Conservation (phyloP, 2,113 vertebrate genomes). For the Manacus vitellinus region DNA sequence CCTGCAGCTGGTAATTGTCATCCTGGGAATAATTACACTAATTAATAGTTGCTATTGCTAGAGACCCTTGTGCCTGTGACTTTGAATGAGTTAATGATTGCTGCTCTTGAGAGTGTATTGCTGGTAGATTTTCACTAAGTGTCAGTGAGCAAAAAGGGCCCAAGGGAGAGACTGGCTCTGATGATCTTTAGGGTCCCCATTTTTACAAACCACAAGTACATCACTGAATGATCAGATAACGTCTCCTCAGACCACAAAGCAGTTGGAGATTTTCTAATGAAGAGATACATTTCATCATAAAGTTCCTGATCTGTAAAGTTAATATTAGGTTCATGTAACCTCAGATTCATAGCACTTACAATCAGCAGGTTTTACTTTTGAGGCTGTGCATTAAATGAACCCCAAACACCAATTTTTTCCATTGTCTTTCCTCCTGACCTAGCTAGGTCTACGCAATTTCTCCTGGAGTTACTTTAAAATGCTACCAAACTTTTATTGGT, state of each 20-base stretch:
- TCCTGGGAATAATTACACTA: constrained; percentile 92
- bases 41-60: constrained; percentile 87
- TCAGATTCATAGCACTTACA: not conserved
- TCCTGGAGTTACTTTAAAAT: not conserved
- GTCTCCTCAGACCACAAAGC: constrained; percentile 76
- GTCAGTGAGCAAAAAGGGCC: constrained; percentile 84
- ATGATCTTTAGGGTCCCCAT: constrained; percentile 78
- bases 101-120: constrained; percentile 54
- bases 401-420: not conserved
- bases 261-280: constrained; percentile 50
- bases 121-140: constrained; percentile 79
- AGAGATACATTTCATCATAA: constrained; percentile 78
- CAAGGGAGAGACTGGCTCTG: constrained; percentile 74
- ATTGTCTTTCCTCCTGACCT: not conserved
- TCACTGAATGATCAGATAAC: constrained; percentile 82
- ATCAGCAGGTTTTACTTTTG: not conserved
- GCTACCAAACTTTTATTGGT: not conserved
- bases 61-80: constrained; percentile 66
- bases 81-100: constrained; percentile 71
- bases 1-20: constrained; percentile 91
- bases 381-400: not conserved
- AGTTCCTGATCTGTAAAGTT: constrained; percentile 66
- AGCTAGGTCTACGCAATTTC: not conserved
- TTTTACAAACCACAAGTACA: constrained; percentile 85
- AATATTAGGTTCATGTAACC: constrained; percentile 51